Conservation (phyloP, 2,888 invertebrate genomes). For the Aproaerema taeniolella region DNA sequence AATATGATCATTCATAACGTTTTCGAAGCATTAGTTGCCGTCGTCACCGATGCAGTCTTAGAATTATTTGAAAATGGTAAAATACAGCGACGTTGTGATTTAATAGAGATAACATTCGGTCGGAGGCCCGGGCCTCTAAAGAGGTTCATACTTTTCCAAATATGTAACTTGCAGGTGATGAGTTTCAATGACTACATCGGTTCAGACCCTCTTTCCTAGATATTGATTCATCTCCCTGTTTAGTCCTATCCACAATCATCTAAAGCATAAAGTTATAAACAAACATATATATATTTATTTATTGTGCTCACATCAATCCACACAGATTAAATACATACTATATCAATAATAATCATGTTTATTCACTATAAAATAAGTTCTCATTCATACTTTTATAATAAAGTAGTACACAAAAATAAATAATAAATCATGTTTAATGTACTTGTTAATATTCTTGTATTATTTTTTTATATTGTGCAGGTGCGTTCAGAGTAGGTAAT, state of each 20-base stretch:
- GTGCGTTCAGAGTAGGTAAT: conserved; percentile 48
- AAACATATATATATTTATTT: conserved; percentile 42
- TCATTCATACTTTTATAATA: conserved; percentile 42
- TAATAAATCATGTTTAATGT: conserved; percentile 33
- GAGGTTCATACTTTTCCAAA: too few relatives aligned
- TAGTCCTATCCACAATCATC: conserved; percentile 56
- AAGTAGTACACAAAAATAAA: conserved; percentile 45
- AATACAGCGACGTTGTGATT: background rate
- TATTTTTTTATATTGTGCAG: conserved; percentile 61
- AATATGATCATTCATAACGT: conserved; percentile 27
- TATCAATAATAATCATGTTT: conserved; percentile 44
- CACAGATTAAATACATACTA: conserved; percentile 51
- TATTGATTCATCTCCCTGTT: conserved; percentile 60
- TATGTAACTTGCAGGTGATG: too few relatives aligned
- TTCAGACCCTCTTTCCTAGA: too few relatives aligned
- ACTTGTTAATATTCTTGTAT: conserved; percentile 33
- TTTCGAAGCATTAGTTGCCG: conserved; percentile 22
- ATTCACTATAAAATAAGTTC: conserved; percentile 45
- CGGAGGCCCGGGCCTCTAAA: conserved; percentile 9
- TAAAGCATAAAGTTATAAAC: conserved; percentile 50
- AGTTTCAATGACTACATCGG: too few relatives aligned
- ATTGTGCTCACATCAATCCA: conserved; percentile 66
- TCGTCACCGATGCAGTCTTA: conserved; percentile 28
- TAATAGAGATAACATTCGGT: too few relatives aligned
- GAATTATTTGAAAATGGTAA: background rate